These are phyloP conservation scores for Rhodophaea formosa DNA, from an alignment of 2,888 invertebrate genomes.

Conservation along the genomic window DNA sequence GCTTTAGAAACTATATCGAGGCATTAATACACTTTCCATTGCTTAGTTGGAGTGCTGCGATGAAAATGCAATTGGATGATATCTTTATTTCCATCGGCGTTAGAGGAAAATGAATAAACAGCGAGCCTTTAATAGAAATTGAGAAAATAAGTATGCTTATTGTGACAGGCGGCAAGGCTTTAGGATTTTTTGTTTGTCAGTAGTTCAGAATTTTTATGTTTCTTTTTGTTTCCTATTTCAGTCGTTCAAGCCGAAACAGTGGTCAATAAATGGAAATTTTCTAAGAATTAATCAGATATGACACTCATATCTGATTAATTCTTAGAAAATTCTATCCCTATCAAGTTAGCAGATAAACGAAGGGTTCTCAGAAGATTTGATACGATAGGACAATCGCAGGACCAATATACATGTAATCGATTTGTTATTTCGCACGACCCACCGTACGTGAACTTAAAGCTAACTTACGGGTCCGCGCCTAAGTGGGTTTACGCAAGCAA, in stretches of 20 bases:
- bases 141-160: not conserved
- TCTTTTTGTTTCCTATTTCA: not conserved
- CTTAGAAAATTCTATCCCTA: no score
- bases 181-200: not conserved
- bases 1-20: constrained; percentile 49
- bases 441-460: constrained; percentile 67
- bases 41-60: constrained; percentile 1
- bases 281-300: no score
- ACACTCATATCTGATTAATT: no score
- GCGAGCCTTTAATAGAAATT: not conserved
- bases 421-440: constrained; percentile 57
- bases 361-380: constrained; percentile 22
- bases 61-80: constrained; percentile 9
- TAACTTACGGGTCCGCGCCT: constrained; percentile 60
- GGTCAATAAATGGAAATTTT: constrained; percentile 58
- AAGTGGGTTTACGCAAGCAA: constrained; percentile 69
- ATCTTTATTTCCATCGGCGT: not conserved
- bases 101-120: not conserved
- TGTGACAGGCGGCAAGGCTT: not conserved
- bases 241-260: not conserved
- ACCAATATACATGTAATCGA: constrained; percentile 48
- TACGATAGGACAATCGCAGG: constrained; percentile 39
- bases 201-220: not conserved
- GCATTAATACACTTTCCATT: constrained; percentile 45
- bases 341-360: not conserved